A percentile compares a stretch with the other conserved stretches of the same genome.
Conservation (phyloP, 2,888 invertebrate genomes). For the Dryococelus australis region DNA sequence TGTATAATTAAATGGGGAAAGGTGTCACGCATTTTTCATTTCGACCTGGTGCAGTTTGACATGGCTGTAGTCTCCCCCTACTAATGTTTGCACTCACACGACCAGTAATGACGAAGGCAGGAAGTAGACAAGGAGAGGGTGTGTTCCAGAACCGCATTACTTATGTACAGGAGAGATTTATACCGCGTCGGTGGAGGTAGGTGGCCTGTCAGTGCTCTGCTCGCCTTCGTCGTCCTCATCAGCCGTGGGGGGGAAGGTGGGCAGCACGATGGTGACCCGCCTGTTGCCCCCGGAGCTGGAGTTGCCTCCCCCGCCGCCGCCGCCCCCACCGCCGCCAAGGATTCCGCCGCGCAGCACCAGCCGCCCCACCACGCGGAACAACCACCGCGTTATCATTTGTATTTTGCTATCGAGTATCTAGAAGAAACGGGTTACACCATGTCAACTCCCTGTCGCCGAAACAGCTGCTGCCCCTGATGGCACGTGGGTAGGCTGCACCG, state of each 20-base stretch:
- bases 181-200: conserved; percentile 46
- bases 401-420: conserved; percentile 79
- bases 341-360: conserved; percentile 72
- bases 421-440: conserved; percentile 48
- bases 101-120: not conserved
- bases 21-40: too few species aligned
- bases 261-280: conserved; percentile 69
- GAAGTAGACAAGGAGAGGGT: not conserved
- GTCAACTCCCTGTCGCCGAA: not conserved
- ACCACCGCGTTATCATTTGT: conserved; percentile 74
- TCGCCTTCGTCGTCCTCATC: conserved; percentile 67
- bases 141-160: not conserved
- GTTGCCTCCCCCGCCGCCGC: conserved; percentile 50
- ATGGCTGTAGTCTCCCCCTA: too few species aligned
- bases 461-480: not conserved
- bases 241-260: conserved; percentile 73
- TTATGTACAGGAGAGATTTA: not conserved
- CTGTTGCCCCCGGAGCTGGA: conserved; percentile 53
- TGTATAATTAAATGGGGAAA: too few species aligned
- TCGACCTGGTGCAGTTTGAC: too few species aligned
- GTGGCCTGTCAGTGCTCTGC: conserved; percentile 39
- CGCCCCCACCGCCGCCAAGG: conserved; percentile 60
- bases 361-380: conserved; percentile 80
- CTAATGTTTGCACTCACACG: not conserved
- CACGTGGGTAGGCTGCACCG: not conserved